A percentile compares a stretch with the other conserved stretches of the same genome.
Conservation (phyloP, 2,888 invertebrate species). For the Himalopsyche kuldschensis region DNA sequence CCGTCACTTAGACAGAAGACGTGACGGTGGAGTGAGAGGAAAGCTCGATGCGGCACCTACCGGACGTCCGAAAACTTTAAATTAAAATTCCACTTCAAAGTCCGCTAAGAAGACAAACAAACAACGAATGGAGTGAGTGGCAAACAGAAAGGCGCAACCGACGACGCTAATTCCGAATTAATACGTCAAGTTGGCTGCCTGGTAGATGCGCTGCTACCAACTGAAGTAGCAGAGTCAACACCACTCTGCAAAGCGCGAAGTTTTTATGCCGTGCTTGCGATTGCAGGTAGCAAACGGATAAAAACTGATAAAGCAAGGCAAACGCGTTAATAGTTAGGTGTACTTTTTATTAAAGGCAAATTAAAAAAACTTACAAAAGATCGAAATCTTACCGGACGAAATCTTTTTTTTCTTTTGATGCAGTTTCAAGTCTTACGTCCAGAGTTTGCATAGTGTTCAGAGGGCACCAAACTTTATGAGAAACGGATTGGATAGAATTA, state of each 20-base stretch:
- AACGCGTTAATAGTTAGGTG: too few species aligned
- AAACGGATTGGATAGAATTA: too few species aligned
- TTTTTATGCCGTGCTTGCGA: background rate
- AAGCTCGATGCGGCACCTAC: background rate
- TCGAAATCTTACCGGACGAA: too few species aligned
- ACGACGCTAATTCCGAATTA: conserved; percentile 37
- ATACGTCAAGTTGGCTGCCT: conserved; percentile 31
- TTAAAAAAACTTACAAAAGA: too few species aligned
- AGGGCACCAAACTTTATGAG: too few species aligned
- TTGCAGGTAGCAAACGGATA: background rate
- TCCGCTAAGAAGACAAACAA: conserved; percentile 32
- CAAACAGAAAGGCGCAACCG: conserved; percentile 8
- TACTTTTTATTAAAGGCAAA: too few species aligned
- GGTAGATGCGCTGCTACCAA: background rate
- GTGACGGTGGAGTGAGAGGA: background rate
- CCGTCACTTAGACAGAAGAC: too few species aligned
- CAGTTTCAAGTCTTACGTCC: too few species aligned
- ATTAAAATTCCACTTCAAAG: conserved; percentile 36
- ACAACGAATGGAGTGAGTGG: background rate
- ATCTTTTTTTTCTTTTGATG: too few species aligned
- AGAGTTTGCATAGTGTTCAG: too few species aligned
- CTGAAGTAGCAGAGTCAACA: background rate
- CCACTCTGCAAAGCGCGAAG: background rate
- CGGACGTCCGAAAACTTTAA: conserved; percentile 34
- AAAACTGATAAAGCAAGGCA: too few species aligned